Conservation (phyloP, 2,113 vertebrate genomes). For the Leucopternis melanops region DNA sequence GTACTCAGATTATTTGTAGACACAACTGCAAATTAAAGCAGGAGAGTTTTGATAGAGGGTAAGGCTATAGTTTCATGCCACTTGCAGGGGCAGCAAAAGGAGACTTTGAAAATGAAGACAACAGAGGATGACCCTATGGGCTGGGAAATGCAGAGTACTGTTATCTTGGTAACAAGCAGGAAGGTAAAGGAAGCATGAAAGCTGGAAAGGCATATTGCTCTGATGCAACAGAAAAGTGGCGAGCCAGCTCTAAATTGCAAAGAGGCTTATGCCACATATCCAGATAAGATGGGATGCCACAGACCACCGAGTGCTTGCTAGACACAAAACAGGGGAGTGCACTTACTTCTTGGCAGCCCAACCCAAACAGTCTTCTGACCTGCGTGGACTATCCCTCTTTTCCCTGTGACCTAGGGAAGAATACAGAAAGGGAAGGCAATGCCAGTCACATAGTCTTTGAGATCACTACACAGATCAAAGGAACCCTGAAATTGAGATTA, state of each 20-base stretch:
- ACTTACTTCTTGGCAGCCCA: conserved; percentile 28
- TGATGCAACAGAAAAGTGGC: not conserved
- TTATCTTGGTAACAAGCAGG: not conserved
- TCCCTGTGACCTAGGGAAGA: conserved; percentile 45
- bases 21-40: not conserved
- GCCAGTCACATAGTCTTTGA: not conserved
- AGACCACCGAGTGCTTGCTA: not conserved
- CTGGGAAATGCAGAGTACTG: not conserved
- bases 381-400: conserved; percentile 8
- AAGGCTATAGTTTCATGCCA: not conserved
- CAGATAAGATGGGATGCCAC: not conserved
- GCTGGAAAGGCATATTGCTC: not conserved
- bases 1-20: not conserved
- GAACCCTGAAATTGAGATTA: not conserved
- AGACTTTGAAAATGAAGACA: not conserved
- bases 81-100: not conserved
- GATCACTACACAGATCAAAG: not conserved
- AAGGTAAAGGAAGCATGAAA: not conserved
- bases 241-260: not conserved
- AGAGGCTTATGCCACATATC: not conserved
- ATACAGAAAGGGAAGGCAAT: not conserved
- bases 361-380: conserved; percentile 42
- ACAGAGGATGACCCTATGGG: not conserved
- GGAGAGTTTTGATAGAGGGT: not conserved
- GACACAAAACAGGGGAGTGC: not conserved